A percentile compares a stretch with the other conserved stretches of the same genome.
phyloP scores from a whole-genome alignment of 2,113 vertebrate species.

The Pollachius pollachius region DNA sequence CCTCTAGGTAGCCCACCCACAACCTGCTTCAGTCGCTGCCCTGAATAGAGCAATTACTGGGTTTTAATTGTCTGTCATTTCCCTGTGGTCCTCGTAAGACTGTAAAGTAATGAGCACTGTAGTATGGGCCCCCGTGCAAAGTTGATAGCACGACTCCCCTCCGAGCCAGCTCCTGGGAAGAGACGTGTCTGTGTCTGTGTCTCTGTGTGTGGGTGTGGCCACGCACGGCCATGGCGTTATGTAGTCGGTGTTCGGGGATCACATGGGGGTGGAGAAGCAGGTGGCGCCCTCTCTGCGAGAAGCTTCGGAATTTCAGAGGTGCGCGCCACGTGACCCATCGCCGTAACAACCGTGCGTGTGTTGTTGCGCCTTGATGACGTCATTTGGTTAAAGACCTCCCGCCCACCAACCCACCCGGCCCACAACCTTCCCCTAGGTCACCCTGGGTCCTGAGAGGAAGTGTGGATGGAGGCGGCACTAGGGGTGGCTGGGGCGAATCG shows the following conservation, averaged over 20 bases:
- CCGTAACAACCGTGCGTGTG: too few relatives aligned
- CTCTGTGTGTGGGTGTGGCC: slow-evolving; percentile 27
- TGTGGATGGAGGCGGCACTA: too few relatives aligned
- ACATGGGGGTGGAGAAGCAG: too few relatives aligned
- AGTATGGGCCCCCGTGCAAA: slow-evolving; percentile 21
- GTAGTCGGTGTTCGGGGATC: too few relatives aligned
- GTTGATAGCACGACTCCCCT: slow-evolving; percentile 25
- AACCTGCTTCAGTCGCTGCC: slow-evolving; percentile 26
- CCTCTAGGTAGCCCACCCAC: slow-evolving; percentile 41
- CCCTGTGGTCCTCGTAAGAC: slow-evolving; percentile 37
- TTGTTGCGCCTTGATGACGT: too few relatives aligned
- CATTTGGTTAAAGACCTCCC: too few relatives aligned
- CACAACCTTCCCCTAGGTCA: too few relatives aligned
- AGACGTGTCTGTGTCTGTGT: slow-evolving; percentile 15
- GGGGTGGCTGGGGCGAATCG: too few relatives aligned
- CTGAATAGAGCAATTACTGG: slow-evolving; percentile 56
- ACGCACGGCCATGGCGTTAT: background rate
- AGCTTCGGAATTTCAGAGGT: slow-evolving; percentile 20
- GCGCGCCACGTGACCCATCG: too few relatives aligned
- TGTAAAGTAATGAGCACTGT: slow-evolving; percentile 32
- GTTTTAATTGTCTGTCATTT: slow-evolving; percentile 52
- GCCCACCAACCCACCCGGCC: too few relatives aligned
- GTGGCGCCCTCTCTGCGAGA: slow-evolving; percentile 8
- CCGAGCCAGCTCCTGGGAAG: background rate
- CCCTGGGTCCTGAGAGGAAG: too few relatives aligned